Evolutionary conservation across 1,140 invertebrate species (phyloP), one percentile per base, ranked within the genome.

Genomic region (Lerema accius): DNA sequence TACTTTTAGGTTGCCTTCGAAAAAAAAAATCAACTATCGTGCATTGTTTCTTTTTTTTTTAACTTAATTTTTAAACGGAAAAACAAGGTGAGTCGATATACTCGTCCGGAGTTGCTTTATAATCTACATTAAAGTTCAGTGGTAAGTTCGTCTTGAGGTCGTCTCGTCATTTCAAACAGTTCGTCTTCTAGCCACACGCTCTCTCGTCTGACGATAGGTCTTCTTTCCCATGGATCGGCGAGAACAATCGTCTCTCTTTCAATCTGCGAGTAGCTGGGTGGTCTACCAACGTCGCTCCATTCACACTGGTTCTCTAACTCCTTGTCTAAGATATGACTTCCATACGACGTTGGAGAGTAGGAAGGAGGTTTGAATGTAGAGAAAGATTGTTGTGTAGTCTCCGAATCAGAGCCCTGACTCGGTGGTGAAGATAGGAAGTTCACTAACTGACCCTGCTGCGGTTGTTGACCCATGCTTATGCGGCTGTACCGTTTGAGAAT

Each of bases 71-170:
- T n/a, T n/a, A n/a, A n/a, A n/a, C n/a, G n/a, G n/a, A n/a, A n/a
- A n/a, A n/a, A n/a, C n/a, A n/a, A n/a, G n/a, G n/a, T n/a, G n/a
- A n/a, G n/a, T n/a, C n/a, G n/a, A n/a, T n/a, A n/a, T n/a, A n/a
- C n/a, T n/a, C n/a, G n/a, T n/a, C n/a, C n/a, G n/a, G n/a, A n/a
- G n/a, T n/a, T n/a, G n/a, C n/a, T n/a, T n/a, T n/a, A n/a, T n/a
- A n/a, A n/a, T 37, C 17, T 65, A 39, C 39, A 46, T 66, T 82
- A 95, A 76, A 96, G 92, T 91, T 95, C 95, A 56, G 95, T 96
- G 48, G 95, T 95, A 65, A 96, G 95, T 91, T 95, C 95, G 82
- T 96, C 95, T 80, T 96, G 95, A 1, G 95, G 95, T 67, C 95
- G 91, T 75, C 95, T 94, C 13, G 94, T 94, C 73, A 95, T 92